Percentiles rank a stretch among this genome's conserved stretches.
Evolutionary conservation across 2,113 vertebrate species (phyloP).

Genomic region (Scolopax mira): DNA sequence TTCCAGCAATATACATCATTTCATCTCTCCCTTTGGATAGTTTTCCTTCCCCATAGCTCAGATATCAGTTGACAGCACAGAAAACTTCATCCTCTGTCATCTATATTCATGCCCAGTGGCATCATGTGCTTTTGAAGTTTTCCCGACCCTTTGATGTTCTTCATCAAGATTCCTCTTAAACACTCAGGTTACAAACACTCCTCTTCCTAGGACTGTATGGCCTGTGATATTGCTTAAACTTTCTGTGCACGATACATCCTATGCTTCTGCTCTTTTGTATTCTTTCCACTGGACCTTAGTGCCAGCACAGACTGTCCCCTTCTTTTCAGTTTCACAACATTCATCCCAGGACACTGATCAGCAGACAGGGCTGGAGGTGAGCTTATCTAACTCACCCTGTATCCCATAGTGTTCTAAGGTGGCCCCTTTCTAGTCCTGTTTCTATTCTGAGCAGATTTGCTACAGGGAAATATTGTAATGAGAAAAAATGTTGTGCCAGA

Average conservation of each 20-base stretch:
- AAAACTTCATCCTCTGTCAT: neutral
- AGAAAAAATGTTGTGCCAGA: neutral
- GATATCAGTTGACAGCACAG: neutral
- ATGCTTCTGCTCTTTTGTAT: neutral
- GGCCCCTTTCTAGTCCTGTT: neutral
- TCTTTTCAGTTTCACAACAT: neutral
- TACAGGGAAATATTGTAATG: neutral
- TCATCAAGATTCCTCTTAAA: neutral
- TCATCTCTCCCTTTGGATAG: neutral
- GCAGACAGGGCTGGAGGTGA: neutral
- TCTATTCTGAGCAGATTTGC: neutral
- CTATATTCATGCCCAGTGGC: neutral
- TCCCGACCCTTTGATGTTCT: neutral
- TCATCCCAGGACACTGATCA: neutral
- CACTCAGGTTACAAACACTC: neutral
- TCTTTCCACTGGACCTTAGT: neutral
- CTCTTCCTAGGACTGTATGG: neutral
- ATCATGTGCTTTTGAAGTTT: neutral
- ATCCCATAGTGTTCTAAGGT: neutral
- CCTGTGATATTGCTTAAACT: neutral
- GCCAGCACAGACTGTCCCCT: neutral
- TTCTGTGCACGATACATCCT: neutral
- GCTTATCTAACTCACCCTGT: neutral
- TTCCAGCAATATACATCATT: neutral
- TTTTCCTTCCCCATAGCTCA: neutral